Base-by-base conservation (phyloP, 2,797 vertebrate genomes). In the Melanotaenia pygmaea region DNA sequence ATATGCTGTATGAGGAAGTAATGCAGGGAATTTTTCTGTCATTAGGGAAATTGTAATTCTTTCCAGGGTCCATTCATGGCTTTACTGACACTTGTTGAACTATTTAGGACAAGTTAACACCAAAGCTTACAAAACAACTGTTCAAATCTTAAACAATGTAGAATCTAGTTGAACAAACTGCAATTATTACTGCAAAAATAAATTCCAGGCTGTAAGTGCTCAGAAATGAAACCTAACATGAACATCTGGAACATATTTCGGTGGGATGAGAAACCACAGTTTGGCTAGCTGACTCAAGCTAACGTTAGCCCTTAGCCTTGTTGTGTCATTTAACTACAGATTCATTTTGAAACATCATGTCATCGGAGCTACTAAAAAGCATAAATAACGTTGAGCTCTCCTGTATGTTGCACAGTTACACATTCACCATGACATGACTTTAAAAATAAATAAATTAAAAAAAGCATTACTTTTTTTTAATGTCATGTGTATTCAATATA, bases 181-280 rank as follows among this genome's bases (percentile, higher is more conserved):
- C 22, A n/a, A 12, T 24, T 54, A 28, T 34, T 22, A 51, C 8
- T 22, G 47, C 47, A 51, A 22, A 51, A 22, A 22, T 51, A 51
- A 45, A 67, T 34, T 43, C 20, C 38, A n/a, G 30, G 28, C 40
- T n/a, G 28, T n/a, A 67, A 67, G 13, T 30, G 58, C 26, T 34
- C 58, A 57, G 32, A 24, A 59, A 47, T 68, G 59, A 72, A 72
- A 69, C 58, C 9, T 13, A 24, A 71, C 16, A 54, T 14, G n/a
- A 76, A 83, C 76, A 89, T 85, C 87, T 90, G 82, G 68, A 59
- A 47, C 67, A 72, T 30, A 62, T 83, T 78, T 78, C 5, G 20
- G 40, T 13, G 37, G 24, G 12, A 65, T 47, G 45, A 5, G 59
- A 51, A 51, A 22, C 50, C 50, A 50, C 20, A 24, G 12, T 26